These are phyloP conservation scores for Aurelia aurita DNA, from an alignment of 30 jellyfish, hydroid and myxozoan species.

Conservation along the genomic window DNA sequence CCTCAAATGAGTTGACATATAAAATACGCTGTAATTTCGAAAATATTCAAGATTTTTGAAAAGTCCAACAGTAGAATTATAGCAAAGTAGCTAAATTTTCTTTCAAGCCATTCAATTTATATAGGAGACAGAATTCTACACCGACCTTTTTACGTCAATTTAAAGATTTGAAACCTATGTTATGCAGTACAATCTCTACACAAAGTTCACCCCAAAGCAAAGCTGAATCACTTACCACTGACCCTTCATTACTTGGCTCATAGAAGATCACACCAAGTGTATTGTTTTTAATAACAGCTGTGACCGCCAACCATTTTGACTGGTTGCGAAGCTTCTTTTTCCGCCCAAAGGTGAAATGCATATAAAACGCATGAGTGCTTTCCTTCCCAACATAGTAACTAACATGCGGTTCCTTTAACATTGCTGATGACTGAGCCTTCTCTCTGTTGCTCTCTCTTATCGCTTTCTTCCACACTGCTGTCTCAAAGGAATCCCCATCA, in stretches of 20 bases:
- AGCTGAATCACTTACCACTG: too few relatives aligned
- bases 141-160: too few relatives aligned
- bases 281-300: background rate
- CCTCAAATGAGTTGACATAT: too few relatives aligned
- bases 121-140: too few relatives aligned
- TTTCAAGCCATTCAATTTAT: too few relatives aligned
- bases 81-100: too few relatives aligned
- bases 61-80: too few relatives aligned
- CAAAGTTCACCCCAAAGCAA: too few relatives aligned
- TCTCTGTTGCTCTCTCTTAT: constrained; percentile 11
- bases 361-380: constrained; percentile 5
- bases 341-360: constrained; percentile 40
- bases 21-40: too few relatives aligned
- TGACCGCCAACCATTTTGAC: background rate
- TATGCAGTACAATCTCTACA: too few relatives aligned
- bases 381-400: constrained; percentile 5
- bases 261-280: constrained; percentile 20
- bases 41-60: too few relatives aligned
- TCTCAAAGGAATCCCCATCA: background rate
- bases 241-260: background rate
- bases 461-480: constrained; percentile 25
- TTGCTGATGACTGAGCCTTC: constrained; percentile 3
- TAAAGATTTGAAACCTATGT: too few relatives aligned
- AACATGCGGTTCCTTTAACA: constrained; percentile 18
- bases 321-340: background rate